Percentiles rank a stretch among this genome's conserved stretches.
Conservation (phyloP, 2,888 invertebrate species). For the Caenorhabditis virilis region DNA sequence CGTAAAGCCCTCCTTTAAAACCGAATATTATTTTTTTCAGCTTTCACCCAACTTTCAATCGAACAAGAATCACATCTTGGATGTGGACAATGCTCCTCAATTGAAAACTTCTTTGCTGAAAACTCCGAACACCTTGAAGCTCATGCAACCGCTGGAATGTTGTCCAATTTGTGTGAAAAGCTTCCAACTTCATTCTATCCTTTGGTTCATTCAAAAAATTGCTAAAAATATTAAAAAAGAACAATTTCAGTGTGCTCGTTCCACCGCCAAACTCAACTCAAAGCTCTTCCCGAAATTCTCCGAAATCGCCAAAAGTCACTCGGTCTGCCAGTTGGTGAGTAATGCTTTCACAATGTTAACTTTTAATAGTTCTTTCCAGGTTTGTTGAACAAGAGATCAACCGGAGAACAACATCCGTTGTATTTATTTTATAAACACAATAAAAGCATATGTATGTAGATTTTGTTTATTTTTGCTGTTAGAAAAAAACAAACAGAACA, state of each 20-base stretch:
- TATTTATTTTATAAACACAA: no score
- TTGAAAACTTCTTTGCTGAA: constrained; percentile 20
- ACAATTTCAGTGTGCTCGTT: constrained; percentile 20
- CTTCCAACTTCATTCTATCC: constrained; percentile 21
- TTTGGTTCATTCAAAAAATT: constrained; percentile 3
- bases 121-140: constrained; percentile 14
- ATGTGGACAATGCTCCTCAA: constrained; percentile 15
- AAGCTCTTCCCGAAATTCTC: constrained; percentile 18
- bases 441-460: no score
- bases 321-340: no score
- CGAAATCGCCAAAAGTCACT: constrained; percentile 15
- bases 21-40: no score
- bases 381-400: no score
- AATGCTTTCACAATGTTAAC: no score
- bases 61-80: constrained; percentile 3
- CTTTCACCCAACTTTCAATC: background rate
- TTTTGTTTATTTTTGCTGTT: no score
- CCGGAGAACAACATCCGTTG: no score
- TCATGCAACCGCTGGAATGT: constrained; percentile 15
- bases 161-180: constrained; percentile 18
- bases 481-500: no score
- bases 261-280: constrained; percentile 11
- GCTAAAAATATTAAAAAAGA: background rate
- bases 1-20: no score
- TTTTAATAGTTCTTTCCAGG: no score